Base-by-base conservation (phyloP, 2,113 vertebrate genomes). In the Bos javanicus region DNA sequence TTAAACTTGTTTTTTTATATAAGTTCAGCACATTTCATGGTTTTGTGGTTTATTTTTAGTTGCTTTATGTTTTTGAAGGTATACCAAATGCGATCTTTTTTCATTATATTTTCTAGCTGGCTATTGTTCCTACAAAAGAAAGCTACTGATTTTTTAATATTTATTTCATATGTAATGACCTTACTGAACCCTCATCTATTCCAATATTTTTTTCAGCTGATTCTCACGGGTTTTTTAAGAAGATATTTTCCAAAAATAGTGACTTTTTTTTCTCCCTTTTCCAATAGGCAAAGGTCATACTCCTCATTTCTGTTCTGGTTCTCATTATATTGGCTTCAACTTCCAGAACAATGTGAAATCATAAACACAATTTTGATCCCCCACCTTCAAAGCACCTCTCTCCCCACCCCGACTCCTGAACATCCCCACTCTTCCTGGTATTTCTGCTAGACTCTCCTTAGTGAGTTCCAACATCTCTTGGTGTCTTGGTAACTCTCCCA, bases 241-340 rank as follows among this genome's bases (percentile, higher is more conserved):
- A 80, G 56, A 26, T 3, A 78, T 90, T 97, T 97, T 97, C 90
- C 94, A 82, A 94, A 97, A 81, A 92, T 87, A 84, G 43, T 92
- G 17, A 30, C n/a, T 76, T 78, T 80, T 76, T 81, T 62, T 46
- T 6, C 33, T 80, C 67, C 36, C 54, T 81, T 96, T 96, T 92
- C 76, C 67, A 96, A 23, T 50, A 95, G 59, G 39, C 90, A 96
- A 78, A 96, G 87, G 84, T 96, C 57, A 90, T 64, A 15, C 10
- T 76, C 30, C 33, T 88, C 64, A 91, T 92, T 97, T 91, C 52
- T 74, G 23, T 67, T 91, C 95, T 92, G 64, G 33, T 90, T 95
- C 26, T 96, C 43, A 62, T 95, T 89, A 92, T 3, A 19, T 48
- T 59, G 80, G 46, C 74, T 76, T 92, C 33, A 82, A 85, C 39